Evolutionary conservation across 2,888 invertebrate genomes (phyloP), one percentile per base, ranked within the genome.

Genomic region (Fissipunctia ypsillon): DNA sequence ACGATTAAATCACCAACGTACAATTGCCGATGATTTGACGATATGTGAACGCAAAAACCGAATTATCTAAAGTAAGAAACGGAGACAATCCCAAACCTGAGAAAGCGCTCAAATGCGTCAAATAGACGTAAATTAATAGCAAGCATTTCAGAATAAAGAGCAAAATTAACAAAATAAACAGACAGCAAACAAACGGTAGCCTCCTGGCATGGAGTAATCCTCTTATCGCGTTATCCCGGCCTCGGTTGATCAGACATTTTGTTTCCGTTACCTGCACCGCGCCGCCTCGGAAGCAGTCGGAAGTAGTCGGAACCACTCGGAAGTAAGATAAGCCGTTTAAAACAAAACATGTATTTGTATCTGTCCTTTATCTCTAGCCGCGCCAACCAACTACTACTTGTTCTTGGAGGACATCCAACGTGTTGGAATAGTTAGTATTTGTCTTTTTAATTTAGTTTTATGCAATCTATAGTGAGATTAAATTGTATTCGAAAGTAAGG

Each of bases 101-200:
- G 65, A 81, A 54, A 69, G 12, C 22, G 12, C 6, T 60, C 48
- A 70, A 70, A 76, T 75, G 41, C 71, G 69, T 74, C 56, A 76
- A 80, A 72, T 61, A 75, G 81, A 78, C 67, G 59, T 76, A 81
- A 80, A 85, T 60, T 75, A 73, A 87, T 78, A 64, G 85, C 68
- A 28, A 65, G 28, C 67, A 74, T 81, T 76, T 81, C 57, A 75
- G 73, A 87, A 88, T 87, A 90, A 89, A 89, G 81, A 88, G 88
- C 82, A 82, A 90, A 90, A 90, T 91, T 89, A 90, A 89, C 88
- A 89, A 89, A 91, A 92, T 91, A 91, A 91, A 91, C 90, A 89
- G 88, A 86, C 83, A 86, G 86, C 80, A 86, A 87, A 87, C 86
- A 88, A 88, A 86, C 87, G 83, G 87, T 79, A 81, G 87, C 79